Evolutionary conservation across 2,113 vertebrate genomes (phyloP), one percentile per base, ranked within the genome.

Genomic region (Labeo rohita): DNA sequence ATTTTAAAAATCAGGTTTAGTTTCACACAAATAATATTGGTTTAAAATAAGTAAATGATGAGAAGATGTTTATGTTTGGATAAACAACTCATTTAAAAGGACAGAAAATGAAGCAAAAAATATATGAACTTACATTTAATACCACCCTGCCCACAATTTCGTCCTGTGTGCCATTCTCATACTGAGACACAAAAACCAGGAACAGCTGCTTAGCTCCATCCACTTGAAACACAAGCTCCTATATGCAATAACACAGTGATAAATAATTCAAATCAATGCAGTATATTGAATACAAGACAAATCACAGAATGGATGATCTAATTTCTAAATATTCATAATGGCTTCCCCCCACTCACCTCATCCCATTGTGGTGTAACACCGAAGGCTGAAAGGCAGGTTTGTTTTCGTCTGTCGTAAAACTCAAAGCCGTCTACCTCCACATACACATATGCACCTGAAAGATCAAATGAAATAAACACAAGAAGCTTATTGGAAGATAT

Each of bases 221-320:
- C 88, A 95, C 94, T 87, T 92, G 91, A 86, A 95, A 89, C 9
- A 88, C 86, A 88, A 95, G 90, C 91, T 95, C 94, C 95, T 95
- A 89, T 75, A 77, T 1, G 6, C 23, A 56, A 84, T 34, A 68
- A 86, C 70, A 89, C 28, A 83, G 36, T 81, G 45, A 76, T 47
- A 61, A 45, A 86, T 65, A 34, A 86, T 54, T 80, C 56, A 87
- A 10, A 63, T 47, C 72, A 13, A 66, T 39, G 65, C n/a, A 83
- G 45, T 54, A 86, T 15, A 82, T 49, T 74, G 23, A 75, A 8
- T 23, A 79, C 15, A 75, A 3, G 12, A 21, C 6, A 75, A 28
- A 15, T 50, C 61, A 87, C 15, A 77, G n/a, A 56, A 23, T 68
- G 49, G 23, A 6, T 72, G 2, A 49, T 12, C 70, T 77, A 11